Base-by-base conservation (phyloP, 2,113 vertebrate genomes). In the Calyptommatus sinebrachiatus region DNA sequence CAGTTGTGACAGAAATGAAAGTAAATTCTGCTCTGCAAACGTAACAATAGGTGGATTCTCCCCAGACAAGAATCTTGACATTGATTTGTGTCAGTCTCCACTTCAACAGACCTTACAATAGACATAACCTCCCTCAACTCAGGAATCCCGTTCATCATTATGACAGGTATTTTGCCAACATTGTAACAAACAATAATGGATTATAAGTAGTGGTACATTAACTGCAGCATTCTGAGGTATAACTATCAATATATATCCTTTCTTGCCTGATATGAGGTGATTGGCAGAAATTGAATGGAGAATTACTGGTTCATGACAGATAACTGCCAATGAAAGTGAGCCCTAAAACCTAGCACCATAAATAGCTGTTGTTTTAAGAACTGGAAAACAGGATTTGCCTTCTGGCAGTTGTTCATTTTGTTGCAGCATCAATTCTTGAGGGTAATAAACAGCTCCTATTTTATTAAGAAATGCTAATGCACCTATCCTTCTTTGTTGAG, bases 401-500 rank as follows among this genome's bases (percentile, higher is more conserved):
- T 68, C 63, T 73, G 77, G 74, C 0, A 0, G 31, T 26, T 41
- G 60, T 14, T 48, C 77, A 45, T 77, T 14, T 0, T 0, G 46
- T 60, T 77, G 65, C 71, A 73, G 73, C 71, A 46, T 46, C 0
- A 0, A 69, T 76, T 78, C 61, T 1, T 1, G 65, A 12, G 2
- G 28, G 45, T 68, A 26, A 1, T 28, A 78, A 21, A 5, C 7
- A 31, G 79, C n/a, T 65, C 71, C 41, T 16, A 1, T 0, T 63
- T 20, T 24, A 10, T 50, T 1, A 1, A 1, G 63, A 31, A 20
- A 6, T 53, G 1, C 3, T 35, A 66, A 2, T 57, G 53, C 63
- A 71, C 63, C 62, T 0, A 0, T 0, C 1, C 66, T 24, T 53
- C 63, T 35, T 53, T 3, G 2, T 2, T 26, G 29, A 68, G 46